Evolutionary conservation across 2,888 invertebrate species (phyloP), one percentile per base, ranked within the genome.

Genomic region (Anoncus sp.): DNA sequence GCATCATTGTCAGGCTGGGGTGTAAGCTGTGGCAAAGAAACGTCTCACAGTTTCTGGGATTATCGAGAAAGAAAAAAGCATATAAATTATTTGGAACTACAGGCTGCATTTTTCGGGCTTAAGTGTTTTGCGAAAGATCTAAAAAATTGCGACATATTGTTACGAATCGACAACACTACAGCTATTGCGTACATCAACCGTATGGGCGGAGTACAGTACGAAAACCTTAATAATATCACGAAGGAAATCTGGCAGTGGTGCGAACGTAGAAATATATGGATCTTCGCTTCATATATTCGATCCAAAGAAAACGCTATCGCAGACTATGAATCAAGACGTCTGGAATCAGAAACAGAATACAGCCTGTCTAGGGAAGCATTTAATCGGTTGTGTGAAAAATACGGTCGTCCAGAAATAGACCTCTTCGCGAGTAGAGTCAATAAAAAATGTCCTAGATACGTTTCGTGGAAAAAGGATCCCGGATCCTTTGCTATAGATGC

Each of bases 151-250:
- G 31, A 55, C 4, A 18, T 55, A 24, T 31, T 78, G 0, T 27
- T 78, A 2, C 47, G 75, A 24, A 69, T 78, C 5, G 73, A 81
- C 38, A 78, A 79, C 22, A 77, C 79, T 1, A 75, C 79, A 0
- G 79, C 79, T n/a, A 75, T 81, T 12, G 38, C 79, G 3, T 77
- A 80, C 55, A 67, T 81, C 16, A 81, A 79, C 53, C 69, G 63
- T 7, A 81, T 77, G 77, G 75, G 74, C 3, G 71, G 75, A 22
- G 66, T 62, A 35, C 69, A 74, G 38, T 66, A 27, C n/a, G 3
- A 24, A 10, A 71, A 59, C 0, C 38, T 78, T 10, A 75, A 57
- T 40, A 27, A 35, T 3, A 18, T 80, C 16, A 45, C 78, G 0
- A 75, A 72, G 47, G 49, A 72, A 14, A 78, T 79, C 35, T 79